Percentiles rank a stretch among this genome's conserved stretches.
Conservation (phyloP, 2,888 invertebrate genomes). For the Epirrhoe alternata region DNA sequence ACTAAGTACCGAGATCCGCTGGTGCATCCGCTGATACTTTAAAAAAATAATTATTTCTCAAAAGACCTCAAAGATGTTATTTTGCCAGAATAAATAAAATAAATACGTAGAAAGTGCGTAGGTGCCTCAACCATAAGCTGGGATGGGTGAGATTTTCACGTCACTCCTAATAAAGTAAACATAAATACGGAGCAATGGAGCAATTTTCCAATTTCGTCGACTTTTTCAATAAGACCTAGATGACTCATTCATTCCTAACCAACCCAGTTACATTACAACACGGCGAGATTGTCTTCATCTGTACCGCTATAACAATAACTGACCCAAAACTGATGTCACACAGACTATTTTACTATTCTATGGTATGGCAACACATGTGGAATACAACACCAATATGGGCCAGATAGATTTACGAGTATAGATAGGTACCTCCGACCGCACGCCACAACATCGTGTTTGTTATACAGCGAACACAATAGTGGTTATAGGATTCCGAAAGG, state of each 20-base stretch:
- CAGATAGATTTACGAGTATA: slow-evolving; percentile 44
- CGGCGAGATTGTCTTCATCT: slow-evolving; percentile 1
- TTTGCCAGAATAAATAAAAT: not conserved
- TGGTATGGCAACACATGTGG: slow-evolving; percentile 32
- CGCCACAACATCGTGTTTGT: slow-evolving; percentile 40
- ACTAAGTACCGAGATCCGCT: not conserved
- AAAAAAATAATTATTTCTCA: too few relatives aligned
- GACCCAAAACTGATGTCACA: slow-evolving; percentile 26
- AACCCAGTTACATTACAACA: slow-evolving; percentile 7
- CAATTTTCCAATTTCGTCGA: slow-evolving; percentile 1
- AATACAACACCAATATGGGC: slow-evolving; percentile 41
- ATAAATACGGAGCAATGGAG: not conserved
- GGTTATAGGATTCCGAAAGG: slow-evolving; percentile 15
- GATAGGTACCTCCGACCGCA: slow-evolving; percentile 42
- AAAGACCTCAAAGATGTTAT: too few relatives aligned
- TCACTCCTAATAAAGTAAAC: slow-evolving; percentile 24
- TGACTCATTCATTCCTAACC: not conserved
- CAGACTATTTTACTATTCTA: slow-evolving; percentile 29
- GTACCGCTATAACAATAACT: slow-evolving; percentile 23
- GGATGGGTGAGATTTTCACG: slow-evolving; percentile 28
- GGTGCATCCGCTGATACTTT: too few relatives aligned
- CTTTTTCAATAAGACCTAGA: not conserved
- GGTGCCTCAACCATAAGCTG: not conserved
- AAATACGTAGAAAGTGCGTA: not conserved
- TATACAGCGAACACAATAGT: slow-evolving; percentile 40